Evolutionary conservation across 2,797 vertebrate species (phyloP), one percentile per base, ranked within the genome.

Genomic region (Acanthopagrus latus): DNA sequence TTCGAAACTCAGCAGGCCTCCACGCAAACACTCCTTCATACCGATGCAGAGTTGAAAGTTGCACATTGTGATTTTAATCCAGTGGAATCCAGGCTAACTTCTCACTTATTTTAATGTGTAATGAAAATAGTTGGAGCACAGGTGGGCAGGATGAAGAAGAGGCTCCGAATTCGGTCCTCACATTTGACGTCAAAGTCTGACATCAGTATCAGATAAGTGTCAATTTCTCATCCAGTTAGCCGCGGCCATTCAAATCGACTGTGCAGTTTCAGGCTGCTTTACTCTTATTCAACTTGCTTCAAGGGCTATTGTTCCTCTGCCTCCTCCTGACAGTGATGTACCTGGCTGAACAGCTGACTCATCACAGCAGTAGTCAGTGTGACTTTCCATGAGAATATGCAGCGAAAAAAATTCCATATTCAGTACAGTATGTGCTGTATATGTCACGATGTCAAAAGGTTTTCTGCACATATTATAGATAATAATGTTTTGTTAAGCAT

Each of bases 281-380:
- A 57, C 76, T 29, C 60, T 88, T 64, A 85, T 74, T 82, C 63
- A 82, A 65, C 83, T 74, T 33, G 44, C 43, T 55, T 73, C 21
- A 16, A 74, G 83, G 64, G 66, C 50, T 79, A 77, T 76, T 84
- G 67, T 59, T 86, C 80, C 67, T 82, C 70, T 67, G 78, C 89
- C 83, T 78, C 76, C 81, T 76, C 71, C 80, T 67, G 64, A 83
- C 29, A 52, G 70, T 10, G n/a, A n/a, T 63, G 59, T 11, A 66
- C 51, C 48, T 41, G 7, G 29, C 68, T 55, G 38, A 81, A 63
- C 48, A 18, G 79, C 3, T 87, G 84, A 86, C 81, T 86, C 84
- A 90, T 55, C 58, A 4, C 38, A 29, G n/a, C 17, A 14, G 27
- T 16, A 12, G 57, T 33, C 21, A 8, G 52, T 44, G 6, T 29